Conservation (phyloP, 2,113 vertebrate species). For the Bothrops jararaca region DNA sequence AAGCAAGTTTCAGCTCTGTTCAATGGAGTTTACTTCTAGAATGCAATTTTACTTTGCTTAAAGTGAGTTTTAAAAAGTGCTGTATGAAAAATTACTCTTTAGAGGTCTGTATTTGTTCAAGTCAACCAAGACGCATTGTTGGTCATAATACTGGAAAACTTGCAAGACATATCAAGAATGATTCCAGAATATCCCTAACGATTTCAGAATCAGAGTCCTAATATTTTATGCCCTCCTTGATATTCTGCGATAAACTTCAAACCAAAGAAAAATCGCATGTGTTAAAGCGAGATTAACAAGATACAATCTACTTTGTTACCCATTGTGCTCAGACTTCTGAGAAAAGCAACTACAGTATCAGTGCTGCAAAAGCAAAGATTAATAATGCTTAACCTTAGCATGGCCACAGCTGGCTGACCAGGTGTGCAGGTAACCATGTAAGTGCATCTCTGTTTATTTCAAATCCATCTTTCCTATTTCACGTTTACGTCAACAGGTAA, state of each 20-base stretch:
- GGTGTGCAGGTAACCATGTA: neutral
- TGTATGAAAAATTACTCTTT: constrained; percentile 39
- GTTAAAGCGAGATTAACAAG: neutral
- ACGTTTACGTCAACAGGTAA: rapidly evolving
- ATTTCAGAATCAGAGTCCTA: constrained; percentile 34
- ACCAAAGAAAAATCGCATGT: constrained; percentile 33
- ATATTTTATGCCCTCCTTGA: neutral
- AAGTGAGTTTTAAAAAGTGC: constrained; percentile 43
- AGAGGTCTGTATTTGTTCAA: constrained; percentile 45
- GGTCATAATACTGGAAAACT: constrained; percentile 48
- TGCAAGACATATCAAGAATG: constrained; percentile 53
- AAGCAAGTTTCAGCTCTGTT: neutral
- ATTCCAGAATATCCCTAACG: constrained; percentile 41
- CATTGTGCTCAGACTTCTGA: neutral
- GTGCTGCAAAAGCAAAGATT: constrained; percentile 26
- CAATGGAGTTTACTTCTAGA: neutral
- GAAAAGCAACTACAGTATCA: constrained; percentile 13
- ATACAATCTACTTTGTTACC: rapidly evolving
- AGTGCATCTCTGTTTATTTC: neutral
- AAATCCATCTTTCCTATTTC: neutral
- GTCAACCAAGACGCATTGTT: constrained; percentile 61
- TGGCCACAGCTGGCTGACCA: neutral
- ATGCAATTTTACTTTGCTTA: constrained; percentile 30
- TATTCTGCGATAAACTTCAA: neutral
- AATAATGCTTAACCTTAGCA: neutral